Evolutionary conservation across 2,113 vertebrate species (phyloP).

Genomic region (Fukomys damarensis): DNA sequence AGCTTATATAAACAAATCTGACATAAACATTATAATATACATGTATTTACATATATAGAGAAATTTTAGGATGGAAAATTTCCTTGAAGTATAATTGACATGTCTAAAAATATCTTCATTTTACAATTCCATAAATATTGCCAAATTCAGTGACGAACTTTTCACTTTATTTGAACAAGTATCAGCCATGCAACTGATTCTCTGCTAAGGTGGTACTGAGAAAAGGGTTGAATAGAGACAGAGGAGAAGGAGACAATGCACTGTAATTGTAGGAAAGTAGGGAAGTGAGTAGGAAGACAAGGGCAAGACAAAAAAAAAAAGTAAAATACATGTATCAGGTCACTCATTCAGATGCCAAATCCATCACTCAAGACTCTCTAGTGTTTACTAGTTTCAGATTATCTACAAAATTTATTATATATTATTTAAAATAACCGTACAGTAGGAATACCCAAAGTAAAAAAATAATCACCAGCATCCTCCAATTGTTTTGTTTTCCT

Average conservation of each 20-base stretch:
- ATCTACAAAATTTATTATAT: neutral
- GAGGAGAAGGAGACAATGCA: neutral
- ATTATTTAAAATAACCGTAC: neutral
- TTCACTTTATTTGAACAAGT: neutral
- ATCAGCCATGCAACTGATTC: fast-evolving
- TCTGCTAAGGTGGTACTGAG: neutral
- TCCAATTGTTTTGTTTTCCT: neutral
- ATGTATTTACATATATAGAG: neutral
- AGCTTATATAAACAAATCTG: neutral
- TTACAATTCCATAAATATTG: neutral
- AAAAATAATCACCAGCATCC: neutral
- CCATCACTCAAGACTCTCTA: neutral
- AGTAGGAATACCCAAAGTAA: neutral
- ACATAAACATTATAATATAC: neutral
- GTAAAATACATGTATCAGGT: neutral
- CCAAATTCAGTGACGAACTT: neutral
- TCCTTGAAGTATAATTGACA: neutral
- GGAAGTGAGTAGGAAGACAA: neutral
- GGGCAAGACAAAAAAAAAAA: neutral
- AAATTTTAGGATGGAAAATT: neutral
- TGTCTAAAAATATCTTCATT: neutral
- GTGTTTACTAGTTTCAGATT: neutral
- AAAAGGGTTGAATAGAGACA: neutral
- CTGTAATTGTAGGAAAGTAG: neutral
- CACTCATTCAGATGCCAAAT: neutral